These are phyloP conservation scores for Scaptodrosophila latifasciaeformis DNA, from an alignment of 2,888 invertebrate genomes.

Conservation along the genomic window DNA sequence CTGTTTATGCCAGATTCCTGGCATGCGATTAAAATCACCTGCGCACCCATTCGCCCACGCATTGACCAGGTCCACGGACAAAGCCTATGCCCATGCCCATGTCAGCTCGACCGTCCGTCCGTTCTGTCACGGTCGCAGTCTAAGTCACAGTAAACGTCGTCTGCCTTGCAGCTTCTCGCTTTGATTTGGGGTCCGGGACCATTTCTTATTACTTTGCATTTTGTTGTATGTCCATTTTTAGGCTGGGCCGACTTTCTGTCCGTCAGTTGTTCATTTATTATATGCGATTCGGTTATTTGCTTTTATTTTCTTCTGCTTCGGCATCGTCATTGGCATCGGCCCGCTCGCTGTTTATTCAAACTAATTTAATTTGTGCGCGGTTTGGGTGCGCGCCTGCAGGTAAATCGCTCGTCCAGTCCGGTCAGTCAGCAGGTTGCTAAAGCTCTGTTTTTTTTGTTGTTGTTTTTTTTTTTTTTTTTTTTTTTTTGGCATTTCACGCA, in stretches of 20 bases:
- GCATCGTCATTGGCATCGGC: too few species aligned
- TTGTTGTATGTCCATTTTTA: constrained; percentile 47
- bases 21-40: constrained; percentile 74
- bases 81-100: too few species aligned
- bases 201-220: constrained; percentile 39
- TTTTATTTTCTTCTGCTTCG: constrained; percentile 22
- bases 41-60: constrained; percentile 70
- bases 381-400: constrained; percentile 58
- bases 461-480: too few species aligned
- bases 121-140: constrained; percentile 7
- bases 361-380: constrained; percentile 65
- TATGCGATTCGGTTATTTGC: constrained; percentile 32
- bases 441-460: neutral
- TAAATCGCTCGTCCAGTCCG: constrained; percentile 27
- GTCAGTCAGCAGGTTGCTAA: constrained; percentile 1
- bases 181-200: constrained; percentile 24
- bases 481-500: constrained; percentile 33
- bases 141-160: constrained; percentile 27
- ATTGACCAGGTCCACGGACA: too few species aligned
- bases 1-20: constrained; percentile 73
- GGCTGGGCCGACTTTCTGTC: constrained; percentile 55
- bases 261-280: constrained; percentile 64
- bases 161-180: constrained; percentile 28
- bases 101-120: constrained; percentile 9
- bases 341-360: constrained; percentile 65